Percentiles rank a stretch among this genome's conserved stretches.
Conservation (phyloP, 2,113 vertebrate genomes). For the Haemorhous mexicanus region DNA sequence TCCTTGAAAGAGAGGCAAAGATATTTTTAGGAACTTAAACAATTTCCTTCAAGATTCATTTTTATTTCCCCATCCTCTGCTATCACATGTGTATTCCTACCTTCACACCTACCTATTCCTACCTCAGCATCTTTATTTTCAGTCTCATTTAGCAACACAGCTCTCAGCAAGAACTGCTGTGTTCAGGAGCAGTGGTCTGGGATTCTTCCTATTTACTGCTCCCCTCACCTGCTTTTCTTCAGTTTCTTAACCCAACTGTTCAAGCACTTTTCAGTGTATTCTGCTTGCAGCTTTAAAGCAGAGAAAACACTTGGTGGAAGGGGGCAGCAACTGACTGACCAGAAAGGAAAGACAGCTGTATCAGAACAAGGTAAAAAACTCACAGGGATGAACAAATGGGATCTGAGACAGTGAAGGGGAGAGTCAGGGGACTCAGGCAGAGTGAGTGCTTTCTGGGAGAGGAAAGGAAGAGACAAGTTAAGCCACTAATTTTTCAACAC, state of each 20-base stretch:
- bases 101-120: too few relatives aligned
- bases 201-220: not conserved
- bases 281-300: not conserved
- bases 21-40: not conserved
- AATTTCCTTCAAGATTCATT: not conserved
- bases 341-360: not conserved
- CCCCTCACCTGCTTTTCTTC: not conserved
- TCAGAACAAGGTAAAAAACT: not conserved
- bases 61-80: not conserved
- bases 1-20: not conserved
- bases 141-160: not conserved
- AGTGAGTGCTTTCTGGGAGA: not conserved
- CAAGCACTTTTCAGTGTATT: not conserved
- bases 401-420: not conserved
- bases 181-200: not conserved
- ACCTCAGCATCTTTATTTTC: not conserved
- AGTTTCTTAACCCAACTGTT: not conserved
- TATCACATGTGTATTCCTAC: not conserved
- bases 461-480: not conserved
- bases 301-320: not conserved
- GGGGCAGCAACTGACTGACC: not conserved
- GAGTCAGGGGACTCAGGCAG: not conserved
- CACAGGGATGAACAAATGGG: not conserved
- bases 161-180: not conserved
- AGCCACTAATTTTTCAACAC: not conserved